Percentiles rank a stretch among this genome's conserved stretches.
phyloP scores from a whole-genome alignment of 2,113 vertebrate genomes.

The Psophia crepitans region DNA sequence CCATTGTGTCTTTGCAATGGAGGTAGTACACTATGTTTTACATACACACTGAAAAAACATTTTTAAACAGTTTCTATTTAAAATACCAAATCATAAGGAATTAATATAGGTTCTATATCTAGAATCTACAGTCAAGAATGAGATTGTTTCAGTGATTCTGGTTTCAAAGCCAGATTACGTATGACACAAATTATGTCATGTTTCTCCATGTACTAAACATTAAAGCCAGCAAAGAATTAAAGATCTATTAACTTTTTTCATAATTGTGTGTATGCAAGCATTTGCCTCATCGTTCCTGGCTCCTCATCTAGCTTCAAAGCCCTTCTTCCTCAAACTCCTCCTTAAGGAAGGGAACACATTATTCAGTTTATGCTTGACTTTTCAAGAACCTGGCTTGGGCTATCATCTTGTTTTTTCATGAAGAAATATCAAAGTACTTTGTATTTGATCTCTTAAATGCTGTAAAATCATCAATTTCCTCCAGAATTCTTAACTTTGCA shows the following conservation, averaged over 20 bases:
- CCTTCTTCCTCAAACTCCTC: neutral
- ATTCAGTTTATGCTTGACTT: neutral
- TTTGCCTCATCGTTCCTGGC: neutral
- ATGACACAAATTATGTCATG: neutral
- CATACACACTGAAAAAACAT: neutral
- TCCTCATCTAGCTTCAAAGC: neutral
- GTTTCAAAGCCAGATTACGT: neutral
- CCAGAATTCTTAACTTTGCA: neutral
- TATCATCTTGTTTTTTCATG: neutral
- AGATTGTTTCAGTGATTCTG: neutral
- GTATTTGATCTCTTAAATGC: too few species aligned
- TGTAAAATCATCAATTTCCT: neutral
- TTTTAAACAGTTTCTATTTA: neutral
- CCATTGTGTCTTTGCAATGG: neutral
- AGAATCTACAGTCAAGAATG: neutral
- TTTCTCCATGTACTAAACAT: neutral
- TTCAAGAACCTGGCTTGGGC: neutral
- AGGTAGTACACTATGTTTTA: neutral
- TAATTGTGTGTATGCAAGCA: neutral
- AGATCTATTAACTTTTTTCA: neutral
- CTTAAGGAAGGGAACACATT: neutral
- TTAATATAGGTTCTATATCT: neutral
- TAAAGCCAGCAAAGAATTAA: neutral
- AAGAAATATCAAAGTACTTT: too few species aligned
- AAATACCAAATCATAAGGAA: neutral